Evolutionary conservation across 1,140 invertebrate species (phyloP).

Genomic region (Drosophila serrata): DNA sequence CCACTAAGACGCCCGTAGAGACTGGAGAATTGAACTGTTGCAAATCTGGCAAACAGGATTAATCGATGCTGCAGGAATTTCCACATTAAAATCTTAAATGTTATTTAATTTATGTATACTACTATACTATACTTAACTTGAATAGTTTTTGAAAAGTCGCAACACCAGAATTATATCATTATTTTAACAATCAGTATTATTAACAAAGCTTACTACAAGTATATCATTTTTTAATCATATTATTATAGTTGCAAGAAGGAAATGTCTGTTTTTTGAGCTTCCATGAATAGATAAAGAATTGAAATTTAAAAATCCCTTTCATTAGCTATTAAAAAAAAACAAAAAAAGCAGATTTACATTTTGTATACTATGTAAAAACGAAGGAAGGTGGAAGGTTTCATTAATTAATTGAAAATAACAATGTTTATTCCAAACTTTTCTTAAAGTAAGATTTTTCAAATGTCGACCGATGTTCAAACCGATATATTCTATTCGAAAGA

Average conservation of each 20-base stretch:
- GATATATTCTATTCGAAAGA: conserved; percentile 1
- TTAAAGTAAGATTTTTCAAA: background rate
- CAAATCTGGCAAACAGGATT: background rate
- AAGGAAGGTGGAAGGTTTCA: conserved; percentile 16
- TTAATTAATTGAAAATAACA: conserved; percentile 7
- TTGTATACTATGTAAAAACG: conserved; percentile 14
- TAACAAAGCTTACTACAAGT: conserved; percentile 7
- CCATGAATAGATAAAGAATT: conserved; percentile 38
- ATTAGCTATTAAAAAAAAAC: conserved; percentile 16
- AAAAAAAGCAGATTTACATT: conserved; percentile 1
- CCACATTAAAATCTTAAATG: background rate
- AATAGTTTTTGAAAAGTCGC: background rate
- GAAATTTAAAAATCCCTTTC: conserved; percentile 29
- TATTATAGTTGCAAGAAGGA: background rate
- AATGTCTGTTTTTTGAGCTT: conserved; percentile 40
- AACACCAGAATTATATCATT: conserved; percentile 7
- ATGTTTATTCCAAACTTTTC: conserved; percentile 1
- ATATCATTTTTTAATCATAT: conserved; percentile 1
- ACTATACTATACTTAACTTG: too few species aligned
- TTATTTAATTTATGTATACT: background rate
- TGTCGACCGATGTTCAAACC: conserved; percentile 1
- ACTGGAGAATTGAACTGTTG: conserved; percentile 1
- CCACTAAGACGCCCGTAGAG: too few species aligned
- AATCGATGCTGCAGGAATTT: background rate
- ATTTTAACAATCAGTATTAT: conserved; percentile 28